phyloP scores from a whole-genome alignment of 2,797 vertebrate genomes.

The Pseudochirops corinnae region DNA sequence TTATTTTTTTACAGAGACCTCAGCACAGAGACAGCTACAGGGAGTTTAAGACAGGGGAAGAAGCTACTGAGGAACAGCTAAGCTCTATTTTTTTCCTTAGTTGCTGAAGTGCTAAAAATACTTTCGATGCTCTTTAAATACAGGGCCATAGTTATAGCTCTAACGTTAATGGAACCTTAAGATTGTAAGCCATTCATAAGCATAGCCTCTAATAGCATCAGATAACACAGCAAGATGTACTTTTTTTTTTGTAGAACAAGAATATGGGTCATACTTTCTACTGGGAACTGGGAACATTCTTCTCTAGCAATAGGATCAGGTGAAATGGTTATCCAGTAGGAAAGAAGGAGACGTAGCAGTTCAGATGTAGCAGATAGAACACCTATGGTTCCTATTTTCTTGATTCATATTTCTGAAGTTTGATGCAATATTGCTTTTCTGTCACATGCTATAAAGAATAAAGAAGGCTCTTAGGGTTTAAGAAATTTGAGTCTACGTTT shows the following conservation, averaged over 20 bases:
- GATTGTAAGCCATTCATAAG: neutral
- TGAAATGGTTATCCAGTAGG: neutral
- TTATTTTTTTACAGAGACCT: neutral
- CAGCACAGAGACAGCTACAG: neutral
- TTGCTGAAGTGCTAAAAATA: neutral
- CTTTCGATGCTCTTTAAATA: neutral
- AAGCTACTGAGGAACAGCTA: neutral
- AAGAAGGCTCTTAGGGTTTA: neutral
- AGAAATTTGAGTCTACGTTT: neutral
- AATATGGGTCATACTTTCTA: conserved; percentile 16
- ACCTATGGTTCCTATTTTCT: neutral
- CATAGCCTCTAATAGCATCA: conserved; percentile 23
- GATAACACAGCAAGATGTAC: neutral
- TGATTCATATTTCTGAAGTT: neutral
- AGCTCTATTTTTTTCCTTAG: neutral
- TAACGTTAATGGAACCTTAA: neutral
- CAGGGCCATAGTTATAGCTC: neutral
- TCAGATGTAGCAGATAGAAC: neutral
- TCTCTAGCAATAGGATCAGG: neutral
- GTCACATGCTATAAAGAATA: neutral
- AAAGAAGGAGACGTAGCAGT: neutral
- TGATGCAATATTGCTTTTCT: neutral
- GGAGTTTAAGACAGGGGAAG: neutral
- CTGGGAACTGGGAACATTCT: neutral
- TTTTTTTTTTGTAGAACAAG: conserved; percentile 24